Conservation (phyloP, 2,888 invertebrate species). For the Thymelicus lineola region DNA sequence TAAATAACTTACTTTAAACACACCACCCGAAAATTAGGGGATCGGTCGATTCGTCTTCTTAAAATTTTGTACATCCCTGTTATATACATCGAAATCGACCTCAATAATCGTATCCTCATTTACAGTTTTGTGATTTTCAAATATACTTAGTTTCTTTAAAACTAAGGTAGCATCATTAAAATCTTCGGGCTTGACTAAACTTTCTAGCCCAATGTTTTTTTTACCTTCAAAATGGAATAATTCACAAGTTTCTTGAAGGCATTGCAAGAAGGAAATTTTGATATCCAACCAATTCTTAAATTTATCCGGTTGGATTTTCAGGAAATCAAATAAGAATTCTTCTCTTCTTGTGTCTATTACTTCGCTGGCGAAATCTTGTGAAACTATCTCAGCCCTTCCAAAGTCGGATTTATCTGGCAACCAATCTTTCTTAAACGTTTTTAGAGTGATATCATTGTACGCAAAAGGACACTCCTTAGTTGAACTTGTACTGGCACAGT, state of each 20-base stretch:
- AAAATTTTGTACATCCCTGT: constrained; percentile 71
- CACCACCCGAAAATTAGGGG: constrained; percentile 75
- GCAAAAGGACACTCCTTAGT: constrained; percentile 22
- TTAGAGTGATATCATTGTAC: constrained; percentile 43
- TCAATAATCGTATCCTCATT: constrained; percentile 51
- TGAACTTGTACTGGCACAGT: constrained; percentile 37
- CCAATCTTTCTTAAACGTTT: constrained; percentile 60
- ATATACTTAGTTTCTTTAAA: constrained; percentile 66
- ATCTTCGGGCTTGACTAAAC: constrained; percentile 61
- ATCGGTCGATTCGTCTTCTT: constrained; percentile 67
- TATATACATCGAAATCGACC: constrained; percentile 76
- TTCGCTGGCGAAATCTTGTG: constrained; percentile 46
- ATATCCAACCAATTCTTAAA: constrained; percentile 67
- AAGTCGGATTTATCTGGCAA: constrained; percentile 65
- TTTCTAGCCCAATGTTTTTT: constrained; percentile 43
- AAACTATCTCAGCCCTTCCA: constrained; percentile 63
- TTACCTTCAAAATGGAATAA: constrained; percentile 48
- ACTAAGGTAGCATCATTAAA: constrained; percentile 60
- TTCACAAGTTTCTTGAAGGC: constrained; percentile 57
- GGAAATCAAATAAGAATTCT: constrained; percentile 61
- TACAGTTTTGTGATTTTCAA: constrained; percentile 53
- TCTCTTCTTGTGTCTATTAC: constrained; percentile 55
- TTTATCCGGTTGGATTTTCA: constrained; percentile 53
- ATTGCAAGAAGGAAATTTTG: constrained; percentile 64
- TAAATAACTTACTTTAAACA: constrained; percentile 70